Conservation (phyloP, 2,888 invertebrate species). For the Nudaria mundana region DNA sequence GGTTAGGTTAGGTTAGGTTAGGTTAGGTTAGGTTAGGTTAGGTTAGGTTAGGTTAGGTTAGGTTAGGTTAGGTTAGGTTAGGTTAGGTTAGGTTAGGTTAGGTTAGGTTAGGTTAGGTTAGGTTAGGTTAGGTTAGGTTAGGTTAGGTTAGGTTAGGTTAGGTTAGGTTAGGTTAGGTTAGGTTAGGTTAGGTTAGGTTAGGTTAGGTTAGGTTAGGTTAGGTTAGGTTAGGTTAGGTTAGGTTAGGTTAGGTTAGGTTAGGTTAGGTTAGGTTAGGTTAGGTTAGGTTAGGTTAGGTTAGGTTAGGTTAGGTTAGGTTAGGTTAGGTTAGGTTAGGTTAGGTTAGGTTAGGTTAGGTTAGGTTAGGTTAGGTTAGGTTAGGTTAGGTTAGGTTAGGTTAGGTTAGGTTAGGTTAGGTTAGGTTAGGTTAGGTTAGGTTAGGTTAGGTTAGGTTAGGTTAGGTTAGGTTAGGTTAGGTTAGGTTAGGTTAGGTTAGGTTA, state of each 20-base stretch:
- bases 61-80: too few relatives aligned
- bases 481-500: conserved; percentile 6
- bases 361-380: conserved; percentile 1
- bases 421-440: conserved; percentile 4
- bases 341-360: conserved; percentile 5
- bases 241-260: conserved; percentile 23
- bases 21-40: too few relatives aligned
- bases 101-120: too few relatives aligned
- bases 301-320: conserved; percentile 1
- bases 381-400: conserved; percentile 5
- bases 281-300: conserved; percentile 3
- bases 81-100: too few relatives aligned
- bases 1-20: too few relatives aligned
- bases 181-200: too few relatives aligned
- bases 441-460: conserved; percentile 5
- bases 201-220: too few relatives aligned
- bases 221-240: conserved; percentile 22
- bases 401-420: conserved; percentile 8
- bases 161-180: too few relatives aligned
- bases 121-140: too few relatives aligned
- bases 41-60: too few relatives aligned
- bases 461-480: conserved; percentile 2
- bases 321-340: conserved; percentile 1
- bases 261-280: conserved; percentile 10
- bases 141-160: too few relatives aligned